These are phyloP conservation scores for Helicoverpa zea DNA, from an alignment of 1,140 invertebrate species.

Conservation along the genomic window DNA sequence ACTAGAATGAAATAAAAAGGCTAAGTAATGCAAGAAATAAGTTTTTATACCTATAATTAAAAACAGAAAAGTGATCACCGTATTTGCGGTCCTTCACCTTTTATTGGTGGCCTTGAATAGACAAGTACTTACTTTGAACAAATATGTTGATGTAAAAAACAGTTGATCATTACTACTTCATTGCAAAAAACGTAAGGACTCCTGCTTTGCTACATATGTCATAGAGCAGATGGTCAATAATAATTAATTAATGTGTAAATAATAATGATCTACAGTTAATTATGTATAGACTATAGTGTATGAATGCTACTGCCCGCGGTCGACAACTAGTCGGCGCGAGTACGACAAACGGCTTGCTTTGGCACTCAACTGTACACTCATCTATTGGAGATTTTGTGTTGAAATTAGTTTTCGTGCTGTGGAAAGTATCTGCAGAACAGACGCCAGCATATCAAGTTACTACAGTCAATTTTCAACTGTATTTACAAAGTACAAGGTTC, in stretches of 20 bases:
- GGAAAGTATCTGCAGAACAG: neutral
- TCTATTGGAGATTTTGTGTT: constrained; percentile 6
- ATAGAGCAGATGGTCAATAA: neutral
- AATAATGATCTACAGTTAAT: neutral
- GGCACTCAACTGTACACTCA: constrained; percentile 39
- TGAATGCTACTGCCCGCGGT: constrained; percentile 63
- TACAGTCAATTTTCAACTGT: neutral
- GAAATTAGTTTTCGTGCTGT: neutral
- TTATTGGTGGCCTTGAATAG: too few relatives aligned
- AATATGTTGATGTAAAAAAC: too few relatives aligned
- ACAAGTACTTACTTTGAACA: too few relatives aligned
- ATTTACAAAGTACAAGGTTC: too few relatives aligned
- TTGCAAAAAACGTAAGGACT: too few relatives aligned
- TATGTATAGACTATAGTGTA: constrained; percentile 47
- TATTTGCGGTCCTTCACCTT: too few relatives aligned
- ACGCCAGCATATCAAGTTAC: neutral
- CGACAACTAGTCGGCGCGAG: constrained; percentile 52
- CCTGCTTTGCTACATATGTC: too few relatives aligned
- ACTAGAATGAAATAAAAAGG: neutral
- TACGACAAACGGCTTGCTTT: constrained; percentile 59
- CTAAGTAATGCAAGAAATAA: neutral
- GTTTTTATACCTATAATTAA: neutral
- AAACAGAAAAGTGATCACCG: too few relatives aligned
- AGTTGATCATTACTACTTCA: too few relatives aligned
- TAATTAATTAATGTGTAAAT: neutral